A percentile compares a stretch with the other conserved stretches of the same genome.
Evolutionary conservation across 2,888 invertebrate species (phyloP).

Genomic region (Pyrgus malvae): DNA sequence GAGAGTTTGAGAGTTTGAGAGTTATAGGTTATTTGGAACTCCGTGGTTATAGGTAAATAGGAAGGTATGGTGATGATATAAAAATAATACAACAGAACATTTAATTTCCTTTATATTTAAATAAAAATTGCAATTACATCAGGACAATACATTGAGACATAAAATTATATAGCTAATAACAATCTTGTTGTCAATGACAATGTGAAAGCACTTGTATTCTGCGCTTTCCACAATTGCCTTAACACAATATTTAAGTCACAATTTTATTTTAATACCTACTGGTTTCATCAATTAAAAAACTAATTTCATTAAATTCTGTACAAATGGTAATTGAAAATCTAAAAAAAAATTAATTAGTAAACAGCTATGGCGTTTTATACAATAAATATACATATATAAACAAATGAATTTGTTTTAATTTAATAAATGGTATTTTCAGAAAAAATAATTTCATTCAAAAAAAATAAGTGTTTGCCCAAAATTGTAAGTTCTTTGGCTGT

Average conservation of each 20-base stretch:
- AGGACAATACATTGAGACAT: conserved; percentile 46
- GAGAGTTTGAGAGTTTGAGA: too few relatives aligned
- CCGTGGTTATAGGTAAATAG: neutral
- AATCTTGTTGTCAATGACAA: neutral
- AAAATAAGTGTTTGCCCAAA: too few relatives aligned
- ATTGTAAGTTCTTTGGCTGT: too few relatives aligned
- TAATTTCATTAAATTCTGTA: conserved; percentile 4
- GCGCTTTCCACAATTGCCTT: neutral
- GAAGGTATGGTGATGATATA: neutral
- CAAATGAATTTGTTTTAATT: too few relatives aligned
- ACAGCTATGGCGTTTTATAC: too few relatives aligned
- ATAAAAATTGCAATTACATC: conserved; percentile 51
- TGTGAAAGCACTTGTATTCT: neutral
- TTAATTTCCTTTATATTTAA: conserved; percentile 50
- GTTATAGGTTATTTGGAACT: too few relatives aligned
- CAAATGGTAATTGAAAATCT: conserved; percentile 31
- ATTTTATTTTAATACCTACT: neutral
- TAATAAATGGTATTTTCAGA: too few relatives aligned
- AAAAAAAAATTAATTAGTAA: too few relatives aligned
- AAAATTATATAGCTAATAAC: neutral
- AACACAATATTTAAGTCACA: neutral
- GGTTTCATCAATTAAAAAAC: neutral
- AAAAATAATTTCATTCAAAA: too few relatives aligned
- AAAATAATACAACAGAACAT: conserved; percentile 5
- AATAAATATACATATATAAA: too few relatives aligned